A percentile compares a stretch with the other conserved stretches of the same genome.
Evolutionary conservation across 2,113 vertebrate genomes (phyloP).

Genomic region (Seriola dumerili): DNA sequence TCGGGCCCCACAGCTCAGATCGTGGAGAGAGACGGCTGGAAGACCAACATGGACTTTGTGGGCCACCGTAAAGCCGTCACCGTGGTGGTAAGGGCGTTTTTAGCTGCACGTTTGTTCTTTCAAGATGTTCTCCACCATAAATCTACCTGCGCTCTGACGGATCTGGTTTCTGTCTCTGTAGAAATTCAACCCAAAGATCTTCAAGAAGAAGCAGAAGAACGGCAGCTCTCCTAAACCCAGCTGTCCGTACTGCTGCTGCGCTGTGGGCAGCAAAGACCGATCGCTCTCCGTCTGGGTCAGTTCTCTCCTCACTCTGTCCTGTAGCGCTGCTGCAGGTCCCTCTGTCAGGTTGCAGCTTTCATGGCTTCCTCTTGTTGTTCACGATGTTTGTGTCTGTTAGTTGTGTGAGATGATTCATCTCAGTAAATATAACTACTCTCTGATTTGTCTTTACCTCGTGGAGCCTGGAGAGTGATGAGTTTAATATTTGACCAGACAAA

Average conservation of each 20-base stretch:
- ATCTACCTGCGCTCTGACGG: not conserved
- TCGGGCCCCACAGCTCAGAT: constrained; percentile 98
- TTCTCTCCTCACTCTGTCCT: not conserved
- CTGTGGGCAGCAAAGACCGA: constrained; percentile 97
- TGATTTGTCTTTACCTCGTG: too few relatives aligned
- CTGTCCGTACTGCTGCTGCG: constrained; percentile 98
- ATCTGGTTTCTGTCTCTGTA: constrained; percentile 70
- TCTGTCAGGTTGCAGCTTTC: too few relatives aligned
- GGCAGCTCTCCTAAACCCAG: constrained; percentile 94
- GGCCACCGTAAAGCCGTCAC: constrained; percentile 98
- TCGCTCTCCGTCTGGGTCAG: constrained; percentile 98
- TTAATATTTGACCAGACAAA: too few relatives aligned
- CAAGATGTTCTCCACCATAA: accelerated
- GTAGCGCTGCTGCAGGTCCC: not conserved
- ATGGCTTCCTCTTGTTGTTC: too few relatives aligned
- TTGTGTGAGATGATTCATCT: too few relatives aligned
- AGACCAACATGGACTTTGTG: constrained; percentile 99
- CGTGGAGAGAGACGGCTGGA: constrained; percentile 98
- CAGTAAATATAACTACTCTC: too few relatives aligned
- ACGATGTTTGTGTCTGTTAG: too few relatives aligned
- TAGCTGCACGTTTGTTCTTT: not conserved
- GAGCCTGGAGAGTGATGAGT: too few relatives aligned
- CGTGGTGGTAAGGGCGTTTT: constrained; percentile 89
- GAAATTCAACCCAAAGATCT: constrained; percentile 99
- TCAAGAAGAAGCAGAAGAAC: constrained; percentile 98